phyloP scores from a whole-genome alignment of 2,888 invertebrate species.

The Acrobeloides nanus region DNA sequence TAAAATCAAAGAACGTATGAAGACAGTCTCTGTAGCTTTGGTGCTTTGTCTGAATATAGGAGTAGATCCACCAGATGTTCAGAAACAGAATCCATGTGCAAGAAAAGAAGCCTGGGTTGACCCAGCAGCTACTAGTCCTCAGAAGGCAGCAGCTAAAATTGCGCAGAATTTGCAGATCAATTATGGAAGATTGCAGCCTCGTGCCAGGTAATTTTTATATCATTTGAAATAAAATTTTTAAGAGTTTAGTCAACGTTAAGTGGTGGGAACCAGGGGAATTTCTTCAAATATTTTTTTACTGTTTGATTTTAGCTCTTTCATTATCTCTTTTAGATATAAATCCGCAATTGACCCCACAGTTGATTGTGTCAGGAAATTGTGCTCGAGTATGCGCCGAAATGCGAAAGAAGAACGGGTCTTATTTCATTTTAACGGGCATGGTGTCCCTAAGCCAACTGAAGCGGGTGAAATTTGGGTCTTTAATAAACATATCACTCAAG shows the following conservation, averaged over 20 bases:
- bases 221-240: slow-evolving; percentile 2
- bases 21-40: slow-evolving; percentile 94
- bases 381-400: slow-evolving; percentile 82
- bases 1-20: slow-evolving; percentile 63
- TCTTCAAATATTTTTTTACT: neutral
- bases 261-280: no score
- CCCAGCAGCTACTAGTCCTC: slow-evolving; percentile 70
- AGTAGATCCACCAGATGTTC: slow-evolving; percentile 97
- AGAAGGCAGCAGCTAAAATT: slow-evolving; percentile 76
- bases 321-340: slow-evolving; percentile 68
- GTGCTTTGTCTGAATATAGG: slow-evolving; percentile 95
- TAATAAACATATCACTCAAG: slow-evolving; percentile 79
- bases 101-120: slow-evolving; percentile 80
- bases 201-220: slow-evolving; percentile 62
- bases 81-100: slow-evolving; percentile 88
- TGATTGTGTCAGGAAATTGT: slow-evolving; percentile 93
- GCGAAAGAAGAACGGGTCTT: slow-evolving; percentile 96
- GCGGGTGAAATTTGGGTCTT: slow-evolving; percentile 84
- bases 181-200: slow-evolving; percentile 96
- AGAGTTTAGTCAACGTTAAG: no score
- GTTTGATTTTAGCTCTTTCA: no score
- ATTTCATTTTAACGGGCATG: slow-evolving; percentile 99
- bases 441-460: slow-evolving; percentile 90
- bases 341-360: slow-evolving; percentile 92
- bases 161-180: slow-evolving; percentile 84